Evolutionary conservation across 2,888 invertebrate species (phyloP).

Genomic region (Chromoteleia sp.): DNA sequence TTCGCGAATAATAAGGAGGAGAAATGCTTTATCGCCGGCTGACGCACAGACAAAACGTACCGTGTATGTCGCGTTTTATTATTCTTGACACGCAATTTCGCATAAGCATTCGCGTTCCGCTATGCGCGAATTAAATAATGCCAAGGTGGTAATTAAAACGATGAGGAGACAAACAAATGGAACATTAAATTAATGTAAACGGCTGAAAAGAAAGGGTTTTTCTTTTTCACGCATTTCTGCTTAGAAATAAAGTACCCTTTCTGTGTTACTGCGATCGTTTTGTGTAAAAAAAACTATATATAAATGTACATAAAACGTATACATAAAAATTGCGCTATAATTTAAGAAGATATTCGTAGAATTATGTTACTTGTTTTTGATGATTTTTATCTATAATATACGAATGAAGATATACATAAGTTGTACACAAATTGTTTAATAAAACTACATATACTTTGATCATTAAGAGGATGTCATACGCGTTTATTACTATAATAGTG

Average conservation of each 20-base stretch:
- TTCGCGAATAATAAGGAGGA: conserved; percentile 18
- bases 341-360: too few species aligned
- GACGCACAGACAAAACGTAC: conserved; percentile 26
- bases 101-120: conserved; percentile 4
- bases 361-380: too few species aligned
- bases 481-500: too few species aligned
- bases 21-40: conserved; percentile 15
- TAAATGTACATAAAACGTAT: too few species aligned
- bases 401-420: conserved; percentile 15
- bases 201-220: conserved; percentile 2
- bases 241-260: background rate
- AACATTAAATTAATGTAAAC: conserved; percentile 22
- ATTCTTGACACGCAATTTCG: conserved; percentile 31
- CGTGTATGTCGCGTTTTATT: conserved; percentile 24
- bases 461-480: too few species aligned
- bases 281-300: too few species aligned
- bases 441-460: too few species aligned
- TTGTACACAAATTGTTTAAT: conserved; percentile 23
- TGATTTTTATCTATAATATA: too few species aligned
- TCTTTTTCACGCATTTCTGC: background rate
- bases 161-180: background rate
- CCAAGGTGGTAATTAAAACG: background rate
- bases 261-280: too few species aligned
- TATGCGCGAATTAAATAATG: conserved; percentile 10
- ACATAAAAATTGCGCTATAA: too few species aligned